Evolutionary conservation across 2,888 invertebrate species (phyloP), one percentile per base, ranked within the genome.

Genomic region (Adelphocoris suturalis): DNA sequence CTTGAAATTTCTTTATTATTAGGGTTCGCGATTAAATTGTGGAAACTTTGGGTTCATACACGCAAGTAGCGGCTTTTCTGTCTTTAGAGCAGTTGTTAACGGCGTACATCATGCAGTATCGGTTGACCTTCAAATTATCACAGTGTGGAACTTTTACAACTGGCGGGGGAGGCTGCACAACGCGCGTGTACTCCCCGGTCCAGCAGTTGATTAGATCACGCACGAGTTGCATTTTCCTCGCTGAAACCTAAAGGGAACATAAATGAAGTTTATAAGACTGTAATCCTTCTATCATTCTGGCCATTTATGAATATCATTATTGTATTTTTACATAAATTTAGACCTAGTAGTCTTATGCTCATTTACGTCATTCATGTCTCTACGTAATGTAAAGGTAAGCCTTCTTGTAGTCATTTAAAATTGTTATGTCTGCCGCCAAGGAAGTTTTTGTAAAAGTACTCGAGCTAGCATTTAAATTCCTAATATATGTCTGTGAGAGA

Each of bases 201-300:
- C 88, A 88, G 46, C 88, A 88, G 52, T 88, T 88, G 52, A 88
- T 88, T n/a, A 48, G 76, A 14, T 88, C 88, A 3, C 88, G 46
- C n/a, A 88, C 52, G 13, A 52, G 23, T 23, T 52, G 88, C 61
- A 88, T 76, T 27, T 88, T 80, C 27, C 88, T 76, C 11, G 88
- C 88, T 0, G 88, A 55, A n/a, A 88, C 88, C 88, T 88, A 55
- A 23, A 37, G 5, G 0, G 46, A 37, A 46, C 12, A 4, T 37
- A 37, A 27, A 52, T 5, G n/a, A 37, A 2, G 37, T 2, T 4
- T 37, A 2, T 37, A 4, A 37, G 37, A 37, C 2, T 37, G 37
- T 37, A n/a, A n/a, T n/a, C n/a, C n/a, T n/a, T n/a, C n/a, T n/a
- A n/a, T n/a, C n/a, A n/a, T n/a, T n/a, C n/a, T n/a, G n/a, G n/a